Base-by-base conservation (phyloP, 2,888 invertebrate species). In the Melinopterus prodromus region DNA sequence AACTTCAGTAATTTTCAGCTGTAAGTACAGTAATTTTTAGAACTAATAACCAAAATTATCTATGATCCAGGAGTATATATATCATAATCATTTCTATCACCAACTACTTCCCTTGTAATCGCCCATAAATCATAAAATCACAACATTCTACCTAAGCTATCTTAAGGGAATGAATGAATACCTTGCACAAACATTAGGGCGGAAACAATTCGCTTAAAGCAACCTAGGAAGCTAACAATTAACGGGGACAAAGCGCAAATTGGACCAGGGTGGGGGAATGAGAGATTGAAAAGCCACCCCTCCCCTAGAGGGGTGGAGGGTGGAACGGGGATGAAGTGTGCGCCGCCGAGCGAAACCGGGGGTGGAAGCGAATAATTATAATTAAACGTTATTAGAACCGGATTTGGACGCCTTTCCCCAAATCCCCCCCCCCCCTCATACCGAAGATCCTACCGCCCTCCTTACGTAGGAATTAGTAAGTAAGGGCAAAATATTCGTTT, bases 201-300 rank as follows among this genome's bases (percentile, higher is more conserved):
- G 53, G 53, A 4, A 53, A 26, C 26, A 26, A 26, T 26, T 26
- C 26, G 3, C 26, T n/a, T 26, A 26, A 26, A 26, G 26, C 26
- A 26, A 26, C 26, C 26, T 26, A 26, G 26, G 9, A 53, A 53
- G 53, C 12, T 53, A 53, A 53, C 53, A 53, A 53, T 53, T 53
- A 53, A 53, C 53, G 53, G 53, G 53, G 53, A 53, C 53, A 53
- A 53, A 53, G 53, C 53, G 53, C 53, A 53, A 53, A 53, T 53
- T 7, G 53, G 12, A 12, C 9, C 1, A 9, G 53, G 53, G 12
- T 9, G 53, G 53, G 53, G 53, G 53, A 26, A 26, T 26, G 26
- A 26, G 26, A 26, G 26, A 26, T 53, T 53, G 53, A 53, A 53
- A 53, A 7, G 53, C 7, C 53, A 53, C 53, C 53, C 53, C 53